These are phyloP conservation scores for Homarus americanus DNA, from an alignment of 1,140 invertebrate genomes.

Conservation along the genomic window DNA sequence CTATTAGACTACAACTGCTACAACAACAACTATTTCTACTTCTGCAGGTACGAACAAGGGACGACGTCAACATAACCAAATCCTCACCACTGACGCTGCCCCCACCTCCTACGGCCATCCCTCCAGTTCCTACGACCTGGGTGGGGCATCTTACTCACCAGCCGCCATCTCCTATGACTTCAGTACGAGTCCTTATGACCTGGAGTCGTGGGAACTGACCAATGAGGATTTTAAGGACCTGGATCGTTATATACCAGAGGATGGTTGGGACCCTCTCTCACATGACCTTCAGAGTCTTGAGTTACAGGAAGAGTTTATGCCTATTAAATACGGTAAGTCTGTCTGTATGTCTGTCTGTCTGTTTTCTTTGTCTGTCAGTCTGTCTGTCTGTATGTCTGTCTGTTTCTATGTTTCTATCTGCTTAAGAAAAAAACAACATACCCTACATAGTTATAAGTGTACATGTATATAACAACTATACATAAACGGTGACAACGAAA, in stretches of 20 bases:
- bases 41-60: neutral
- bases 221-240: constrained; percentile 26
- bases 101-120: neutral
- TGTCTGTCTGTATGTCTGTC: no score
- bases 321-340: constrained; percentile 38
- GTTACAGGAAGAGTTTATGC: constrained; percentile 26
- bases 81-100: neutral
- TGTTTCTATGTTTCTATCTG: no score
- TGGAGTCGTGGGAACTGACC: neutral
- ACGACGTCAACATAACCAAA: neutral
- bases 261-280: neutral
- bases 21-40: no score
- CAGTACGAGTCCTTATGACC: neutral
- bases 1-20: no score
- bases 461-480: no score
- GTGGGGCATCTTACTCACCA: neutral
- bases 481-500: no score
- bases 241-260: constrained; percentile 1
- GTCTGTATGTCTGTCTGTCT: no score
- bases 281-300: constrained; percentile 12
- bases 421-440: no score
- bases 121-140: no score
- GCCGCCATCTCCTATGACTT: neutral
- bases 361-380: no score
- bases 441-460: no score